Evolutionary conservation across 2,888 invertebrate species (phyloP).

Genomic region (Pyrocoelia pectoralis): DNA sequence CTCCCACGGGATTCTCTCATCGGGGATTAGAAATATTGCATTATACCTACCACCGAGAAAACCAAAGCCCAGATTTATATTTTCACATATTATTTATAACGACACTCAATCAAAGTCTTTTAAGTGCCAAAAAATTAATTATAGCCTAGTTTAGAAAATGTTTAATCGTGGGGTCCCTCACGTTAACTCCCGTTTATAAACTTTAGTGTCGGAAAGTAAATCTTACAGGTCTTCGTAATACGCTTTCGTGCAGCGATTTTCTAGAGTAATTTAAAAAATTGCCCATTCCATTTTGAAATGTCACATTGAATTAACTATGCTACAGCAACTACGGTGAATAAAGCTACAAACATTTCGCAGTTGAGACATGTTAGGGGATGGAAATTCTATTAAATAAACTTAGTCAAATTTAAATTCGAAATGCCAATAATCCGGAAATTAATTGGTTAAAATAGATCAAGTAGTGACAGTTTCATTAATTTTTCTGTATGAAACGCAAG

Average conservation of each 20-base stretch:
- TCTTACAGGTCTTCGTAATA: constrained; percentile 23
- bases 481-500: too few relatives aligned
- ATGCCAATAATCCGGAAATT: neutral
- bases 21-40: constrained; percentile 52
- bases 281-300: constrained; percentile 38
- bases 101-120: neutral
- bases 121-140: too few relatives aligned
- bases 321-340: constrained; percentile 34
- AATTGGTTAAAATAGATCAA: too few relatives aligned
- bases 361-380: constrained; percentile 2
- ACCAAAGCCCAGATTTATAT: constrained; percentile 24
- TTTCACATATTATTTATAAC: neutral
- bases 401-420: neutral
- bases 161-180: too few relatives aligned
- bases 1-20: constrained; percentile 49
- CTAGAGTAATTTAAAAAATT: constrained; percentile 37
- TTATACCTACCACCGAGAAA: constrained; percentile 43
- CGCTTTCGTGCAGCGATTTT: constrained; percentile 28
- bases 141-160: too few relatives aligned
- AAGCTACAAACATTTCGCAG: constrained; percentile 22
- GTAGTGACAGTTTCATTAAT: too few relatives aligned
- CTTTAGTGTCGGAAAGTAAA: neutral
- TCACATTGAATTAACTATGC: constrained; percentile 38
- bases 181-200: too few relatives aligned
- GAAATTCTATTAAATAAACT: neutral